These are phyloP conservation scores for Brachionus calyciflorus DNA, from an alignment of 1,140 invertebrate genomes.

Conservation along the genomic window DNA sequence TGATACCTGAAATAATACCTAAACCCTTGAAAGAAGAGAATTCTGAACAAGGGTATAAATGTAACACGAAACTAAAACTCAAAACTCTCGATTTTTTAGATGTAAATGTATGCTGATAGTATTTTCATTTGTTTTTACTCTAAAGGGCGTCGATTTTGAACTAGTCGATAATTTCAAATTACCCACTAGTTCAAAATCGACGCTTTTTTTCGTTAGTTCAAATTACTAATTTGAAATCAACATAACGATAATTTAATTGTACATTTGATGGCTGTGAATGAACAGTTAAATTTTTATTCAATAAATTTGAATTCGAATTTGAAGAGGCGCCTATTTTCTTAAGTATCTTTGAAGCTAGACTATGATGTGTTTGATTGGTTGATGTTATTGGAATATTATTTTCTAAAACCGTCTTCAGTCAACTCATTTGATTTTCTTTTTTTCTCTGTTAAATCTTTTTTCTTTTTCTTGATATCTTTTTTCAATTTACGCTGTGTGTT, in stretches of 20 bases:
- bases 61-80: too few species aligned
- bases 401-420: too few species aligned
- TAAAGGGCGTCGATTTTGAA: not conserved
- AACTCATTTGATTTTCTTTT: too few species aligned
- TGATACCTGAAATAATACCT: too few species aligned
- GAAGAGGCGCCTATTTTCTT: conserved; percentile 37
- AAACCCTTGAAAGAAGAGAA: too few species aligned
- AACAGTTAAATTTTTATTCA: not conserved
- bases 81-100: too few species aligned
- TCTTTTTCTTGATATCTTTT: too few species aligned
- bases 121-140: not conserved
- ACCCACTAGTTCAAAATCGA: too few species aligned
- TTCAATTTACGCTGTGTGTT: too few species aligned
- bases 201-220: too few species aligned
- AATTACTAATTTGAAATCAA: conserved; percentile 5
- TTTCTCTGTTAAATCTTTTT: too few species aligned
- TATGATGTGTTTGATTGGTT: not conserved
- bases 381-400: not conserved
- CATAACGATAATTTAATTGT: not conserved
- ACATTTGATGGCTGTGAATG: not conserved
- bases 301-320: conserved; percentile 7
- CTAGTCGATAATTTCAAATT: not conserved
- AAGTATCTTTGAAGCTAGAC: not conserved
- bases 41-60: too few species aligned
- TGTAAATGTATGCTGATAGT: not conserved